Base-by-base conservation (phyloP, 2,113 vertebrate genomes). In the Rousettus leschenaultii region DNA sequence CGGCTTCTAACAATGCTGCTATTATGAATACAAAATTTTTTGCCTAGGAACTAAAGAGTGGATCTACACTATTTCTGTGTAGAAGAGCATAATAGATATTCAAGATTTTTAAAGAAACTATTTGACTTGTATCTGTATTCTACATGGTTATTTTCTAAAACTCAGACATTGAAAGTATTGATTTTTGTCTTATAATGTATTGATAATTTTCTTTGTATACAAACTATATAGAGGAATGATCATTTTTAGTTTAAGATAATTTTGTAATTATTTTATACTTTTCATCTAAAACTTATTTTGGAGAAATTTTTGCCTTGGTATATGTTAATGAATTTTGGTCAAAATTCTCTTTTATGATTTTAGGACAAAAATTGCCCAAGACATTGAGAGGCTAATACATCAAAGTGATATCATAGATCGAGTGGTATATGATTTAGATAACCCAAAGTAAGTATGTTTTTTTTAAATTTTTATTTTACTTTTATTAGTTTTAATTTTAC, bases 341-440 rank as follows among this genome's bases (percentile, higher is more conserved):
- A 96, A 7, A 93, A 12, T 26, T 97, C 28, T 98, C 13, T 83
- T 95, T 96, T 98, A 61, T 98, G 91, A 91, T 96, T 98, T 94
- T 98, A 99, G 99, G 98, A 99, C 99, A 75, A 99, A 99, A 99
- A 99, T 99, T 95, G 99, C 99, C 97, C 99, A 99, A 98, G 99
- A 99, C 98, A 99, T 99, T 91, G 99, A 99, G 98, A 99, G 99
- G 92, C 98, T 99, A 95, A 99, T 99, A 98, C 99, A 99, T 98
- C 99, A 99, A n/a, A 99, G 98, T 96, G 99, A 99, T 93, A 99
- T 99, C 91, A 98, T 99, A 98, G 99, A 99, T 98, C 99, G 99
- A 98, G 99, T 99, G 83, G 98, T 99, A 12, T 99, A 99, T 97
- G 99, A 99, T 95, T 98, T 99, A 89, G 99, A 99, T 98, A 98